Base-by-base conservation (phyloP, 2,113 vertebrate genomes). In the Cyprinus carpio region DNA sequence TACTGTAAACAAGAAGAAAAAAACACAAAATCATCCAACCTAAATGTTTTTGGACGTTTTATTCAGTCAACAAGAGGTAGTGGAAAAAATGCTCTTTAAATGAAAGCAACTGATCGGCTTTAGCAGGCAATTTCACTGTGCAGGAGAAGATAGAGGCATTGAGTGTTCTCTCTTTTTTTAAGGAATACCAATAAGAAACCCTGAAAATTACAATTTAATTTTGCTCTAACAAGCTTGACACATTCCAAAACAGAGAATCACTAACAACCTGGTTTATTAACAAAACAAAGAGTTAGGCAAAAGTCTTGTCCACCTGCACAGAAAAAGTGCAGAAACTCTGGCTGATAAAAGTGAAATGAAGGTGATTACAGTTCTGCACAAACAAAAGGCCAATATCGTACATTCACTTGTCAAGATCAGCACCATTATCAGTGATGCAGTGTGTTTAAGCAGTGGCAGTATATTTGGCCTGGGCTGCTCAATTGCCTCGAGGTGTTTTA, bases 401-500 rank as follows among this genome's bases (percentile, higher is more conserved):
- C 43, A 82, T 87, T 78, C 67, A 76, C 49, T 49, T 27, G 13
- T 49, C 74, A 29, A 67, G 82, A 89, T 88, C 83, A 85, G 83
- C 40, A 37, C 37, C 74, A 75, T 84, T 86, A 29, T 37, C 46
- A 31, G 72, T 80, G 80, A 88, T 82, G 82, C 87, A 83, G 72
- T 71, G 82, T 88, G 82, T 88, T 65, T 85, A 85, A 85, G 69
- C 43, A 54, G 67, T 56, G 75, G 76, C 62, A 11, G 23, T 86
- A 71, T 86, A 87, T 89, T 87, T 84, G 74, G 85, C 80, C 82
- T 84, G 74, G 86, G 89, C 80, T 87, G 75, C 90, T 83, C 46
- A 90, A 81, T 86, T 90, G 91, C 92, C 92, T 90, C 90, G 37
- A 92, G 93, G 93, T 88, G 83, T 90, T 92, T 94, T 90, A 93